These are phyloP conservation scores for Siniperca knerii DNA, from an alignment of 2,113 vertebrate species.

Conservation along the genomic window DNA sequence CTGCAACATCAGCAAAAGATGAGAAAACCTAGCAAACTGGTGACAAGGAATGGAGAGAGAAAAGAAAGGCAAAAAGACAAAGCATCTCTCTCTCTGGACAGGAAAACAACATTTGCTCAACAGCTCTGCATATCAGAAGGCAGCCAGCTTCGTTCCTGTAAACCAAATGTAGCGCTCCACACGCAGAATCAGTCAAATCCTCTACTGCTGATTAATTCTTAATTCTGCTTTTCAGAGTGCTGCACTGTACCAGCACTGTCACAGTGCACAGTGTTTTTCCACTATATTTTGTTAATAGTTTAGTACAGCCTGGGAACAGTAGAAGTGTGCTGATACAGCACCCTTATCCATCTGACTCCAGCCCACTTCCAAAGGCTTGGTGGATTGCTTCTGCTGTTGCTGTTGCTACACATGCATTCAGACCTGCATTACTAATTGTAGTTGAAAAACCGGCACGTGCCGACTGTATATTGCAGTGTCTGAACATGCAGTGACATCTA, in stretches of 20 bases:
- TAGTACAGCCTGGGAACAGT: conserved; percentile 56
- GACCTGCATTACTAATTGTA: conserved; percentile 2
- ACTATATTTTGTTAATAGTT: conserved; percentile 34
- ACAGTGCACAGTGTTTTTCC: conserved; percentile 40
- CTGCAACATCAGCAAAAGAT: conserved; percentile 47
- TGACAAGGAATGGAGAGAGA: neutral
- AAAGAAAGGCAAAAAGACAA: neutral
- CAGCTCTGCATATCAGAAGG: neutral
- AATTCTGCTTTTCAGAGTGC: conserved; percentile 24
- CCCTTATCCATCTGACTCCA: conserved; percentile 22
- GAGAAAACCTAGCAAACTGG: neutral
- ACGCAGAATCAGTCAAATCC: neutral
- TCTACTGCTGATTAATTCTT: neutral
- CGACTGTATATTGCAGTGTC: neutral
- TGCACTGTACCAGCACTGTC: conserved; percentile 31
- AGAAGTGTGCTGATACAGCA: conserved; percentile 68
- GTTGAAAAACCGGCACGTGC: neutral
- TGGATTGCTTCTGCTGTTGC: neutral
- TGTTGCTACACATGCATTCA: neutral
- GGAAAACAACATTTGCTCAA: neutral
- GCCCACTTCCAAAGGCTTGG: conserved; percentile 30
- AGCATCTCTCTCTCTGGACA: neutral
- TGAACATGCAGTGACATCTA: neutral
- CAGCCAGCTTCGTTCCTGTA: neutral
- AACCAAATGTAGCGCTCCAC: neutral